A percentile compares a stretch with the other conserved stretches of the same genome.
Evolutionary conservation across 1,140 invertebrate species (phyloP).

Genomic region (Penaeus japonicus): DNA sequence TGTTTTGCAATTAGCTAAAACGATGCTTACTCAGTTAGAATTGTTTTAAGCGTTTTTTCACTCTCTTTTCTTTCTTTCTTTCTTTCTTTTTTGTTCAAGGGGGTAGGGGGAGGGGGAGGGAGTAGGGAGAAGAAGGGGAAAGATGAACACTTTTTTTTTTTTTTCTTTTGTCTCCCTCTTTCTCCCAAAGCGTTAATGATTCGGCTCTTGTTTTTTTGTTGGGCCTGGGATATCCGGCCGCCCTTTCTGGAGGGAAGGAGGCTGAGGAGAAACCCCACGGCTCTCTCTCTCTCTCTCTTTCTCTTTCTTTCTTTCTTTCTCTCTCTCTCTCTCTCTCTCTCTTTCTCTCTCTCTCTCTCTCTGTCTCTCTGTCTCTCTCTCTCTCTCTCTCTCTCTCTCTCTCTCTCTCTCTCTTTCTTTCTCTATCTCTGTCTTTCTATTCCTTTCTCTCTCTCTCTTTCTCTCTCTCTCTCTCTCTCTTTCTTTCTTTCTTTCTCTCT

Average conservation of each 20-base stretch:
- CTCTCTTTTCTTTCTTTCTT: too few relatives aligned
- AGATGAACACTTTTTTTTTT: too few relatives aligned
- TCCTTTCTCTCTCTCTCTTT: background rate
- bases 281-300: background rate
- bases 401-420: background rate
- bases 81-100: too few relatives aligned
- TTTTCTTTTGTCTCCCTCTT: too few relatives aligned
- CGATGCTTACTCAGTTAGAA: too few relatives aligned
- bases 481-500: background rate
- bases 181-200: too few relatives aligned
- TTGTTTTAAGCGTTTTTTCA: too few relatives aligned
- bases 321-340: background rate
- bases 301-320: background rate
- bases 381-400: background rate
- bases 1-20: too few relatives aligned
- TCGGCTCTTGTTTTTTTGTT: too few relatives aligned
- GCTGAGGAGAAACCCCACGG: background rate
- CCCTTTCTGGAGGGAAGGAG: background rate
- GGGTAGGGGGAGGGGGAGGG: too few relatives aligned
- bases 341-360: background rate
- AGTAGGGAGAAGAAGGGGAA: too few relatives aligned
- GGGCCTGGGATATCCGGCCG: background rate
- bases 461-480: background rate
- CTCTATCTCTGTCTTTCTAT: background rate
- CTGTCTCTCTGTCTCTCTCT: background rate